Percentiles rank a stretch among this genome's conserved stretches.
phyloP scores from a whole-genome alignment of 2,113 vertebrate species.

The Odontophorus gujanensis region DNA sequence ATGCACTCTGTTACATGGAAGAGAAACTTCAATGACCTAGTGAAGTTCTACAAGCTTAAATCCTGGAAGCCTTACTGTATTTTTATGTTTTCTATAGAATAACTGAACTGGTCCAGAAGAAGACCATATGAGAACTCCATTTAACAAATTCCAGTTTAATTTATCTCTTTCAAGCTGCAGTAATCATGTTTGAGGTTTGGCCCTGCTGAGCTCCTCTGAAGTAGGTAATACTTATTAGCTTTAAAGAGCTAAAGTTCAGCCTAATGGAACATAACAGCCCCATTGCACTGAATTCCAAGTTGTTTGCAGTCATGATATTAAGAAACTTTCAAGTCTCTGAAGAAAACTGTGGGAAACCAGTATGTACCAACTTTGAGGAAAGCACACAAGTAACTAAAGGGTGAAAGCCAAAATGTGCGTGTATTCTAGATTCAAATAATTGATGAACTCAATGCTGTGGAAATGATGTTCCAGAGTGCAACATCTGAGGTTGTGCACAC shows the following conservation, averaged over 20 bases:
- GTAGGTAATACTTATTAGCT: not conserved
- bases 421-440: not conserved
- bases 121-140: not conserved
- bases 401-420: not conserved
- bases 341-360: not conserved
- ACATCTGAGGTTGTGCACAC: not conserved
- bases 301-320: slow-evolving; percentile 2
- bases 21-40: not conserved
- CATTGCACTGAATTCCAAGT: not conserved
- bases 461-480: slow-evolving; percentile 3
- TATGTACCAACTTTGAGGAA: not conserved
- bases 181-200: not conserved
- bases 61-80: not conserved
- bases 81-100: not conserved
- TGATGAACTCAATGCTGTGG: not conserved
- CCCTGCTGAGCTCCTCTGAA: not conserved
- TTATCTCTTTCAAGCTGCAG: not conserved
- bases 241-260: not conserved
- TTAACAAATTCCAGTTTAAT: slow-evolving; percentile 7
- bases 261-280: not conserved
- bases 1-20: not conserved
- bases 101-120: not conserved
- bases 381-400: not conserved
- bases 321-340: not conserved
- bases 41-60: not conserved